Evolutionary conservation across 2,113 vertebrate species (phyloP).

Genomic region (Bubo bubo): DNA sequence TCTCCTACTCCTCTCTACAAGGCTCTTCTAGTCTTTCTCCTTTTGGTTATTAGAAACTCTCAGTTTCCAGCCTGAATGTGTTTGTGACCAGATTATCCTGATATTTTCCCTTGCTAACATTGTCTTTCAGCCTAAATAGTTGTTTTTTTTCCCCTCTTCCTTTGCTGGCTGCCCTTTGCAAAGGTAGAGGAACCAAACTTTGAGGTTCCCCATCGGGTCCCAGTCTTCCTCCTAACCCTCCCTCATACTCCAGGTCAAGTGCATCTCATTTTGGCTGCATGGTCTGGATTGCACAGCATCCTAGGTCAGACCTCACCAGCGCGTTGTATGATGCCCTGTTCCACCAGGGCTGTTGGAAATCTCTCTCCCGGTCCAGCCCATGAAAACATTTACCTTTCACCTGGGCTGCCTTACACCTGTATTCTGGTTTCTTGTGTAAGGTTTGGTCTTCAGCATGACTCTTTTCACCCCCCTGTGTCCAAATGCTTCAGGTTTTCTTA

Average conservation of each 20-base stretch:
- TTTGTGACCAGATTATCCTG: neutral
- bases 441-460: neutral
- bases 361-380: neutral
- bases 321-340: neutral
- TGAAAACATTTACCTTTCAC: neutral
- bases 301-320: neutral
- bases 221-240: neutral
- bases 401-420: rapidly evolving
- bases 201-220: neutral
- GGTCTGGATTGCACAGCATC: neutral
- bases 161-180: neutral
- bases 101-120: neutral
- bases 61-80: neutral
- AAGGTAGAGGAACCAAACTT: neutral
- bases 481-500: rapidly evolving
- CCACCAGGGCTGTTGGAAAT: neutral
- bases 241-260: neutral
- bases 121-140: neutral
- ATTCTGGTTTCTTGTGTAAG: neutral
- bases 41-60: neutral
- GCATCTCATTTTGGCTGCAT: rapidly evolving
- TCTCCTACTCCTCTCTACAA: neutral
- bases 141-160: too few species aligned
- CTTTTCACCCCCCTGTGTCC: neutral
- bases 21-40: neutral